phyloP scores from a whole-genome alignment of 2,797 vertebrate species.

The Semaprochilodus insignis region DNA sequence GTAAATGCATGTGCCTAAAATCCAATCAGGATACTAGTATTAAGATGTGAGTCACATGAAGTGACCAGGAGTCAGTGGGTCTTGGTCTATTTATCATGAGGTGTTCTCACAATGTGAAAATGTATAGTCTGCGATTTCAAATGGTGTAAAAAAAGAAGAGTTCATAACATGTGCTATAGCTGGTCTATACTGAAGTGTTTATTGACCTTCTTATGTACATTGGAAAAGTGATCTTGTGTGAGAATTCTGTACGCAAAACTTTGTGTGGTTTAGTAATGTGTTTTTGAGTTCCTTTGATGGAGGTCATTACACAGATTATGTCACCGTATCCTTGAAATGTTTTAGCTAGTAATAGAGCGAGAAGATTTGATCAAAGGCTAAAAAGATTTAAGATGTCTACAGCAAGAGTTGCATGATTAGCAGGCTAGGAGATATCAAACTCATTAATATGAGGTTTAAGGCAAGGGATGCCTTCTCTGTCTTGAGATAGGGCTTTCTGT shows the following conservation, averaged over 20 bases:
- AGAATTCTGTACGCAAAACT: neutral
- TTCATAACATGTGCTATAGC: neutral
- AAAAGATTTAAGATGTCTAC: constrained; percentile 43
- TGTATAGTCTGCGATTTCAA: no score
- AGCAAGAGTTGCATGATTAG: constrained; percentile 16
- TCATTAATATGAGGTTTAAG: constrained; percentile 40
- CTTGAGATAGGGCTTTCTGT: neutral
- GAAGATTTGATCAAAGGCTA: constrained; percentile 49
- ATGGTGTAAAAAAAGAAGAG: no score
- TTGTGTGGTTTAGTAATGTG: neutral
- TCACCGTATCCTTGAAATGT: constrained; percentile 43
- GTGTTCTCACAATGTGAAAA: no score
- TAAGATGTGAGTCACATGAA: no score
- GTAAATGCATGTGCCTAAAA: no score
- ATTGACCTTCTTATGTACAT: neutral
- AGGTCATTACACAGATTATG: constrained; percentile 26
- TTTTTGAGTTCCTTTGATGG: constrained; percentile 43
- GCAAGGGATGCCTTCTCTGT: constrained; percentile 12
- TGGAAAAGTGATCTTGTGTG: neutral
- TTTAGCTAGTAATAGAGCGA: constrained; percentile 32
- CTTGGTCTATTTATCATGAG: no score
- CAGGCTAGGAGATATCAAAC: constrained; percentile 30
- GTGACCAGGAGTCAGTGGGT: no score
- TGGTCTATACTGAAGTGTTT: neutral
- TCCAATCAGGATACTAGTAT: no score